phyloP scores from a whole-genome alignment of 2,113 vertebrate species.

The Cyprinodon brontotheroides region DNA sequence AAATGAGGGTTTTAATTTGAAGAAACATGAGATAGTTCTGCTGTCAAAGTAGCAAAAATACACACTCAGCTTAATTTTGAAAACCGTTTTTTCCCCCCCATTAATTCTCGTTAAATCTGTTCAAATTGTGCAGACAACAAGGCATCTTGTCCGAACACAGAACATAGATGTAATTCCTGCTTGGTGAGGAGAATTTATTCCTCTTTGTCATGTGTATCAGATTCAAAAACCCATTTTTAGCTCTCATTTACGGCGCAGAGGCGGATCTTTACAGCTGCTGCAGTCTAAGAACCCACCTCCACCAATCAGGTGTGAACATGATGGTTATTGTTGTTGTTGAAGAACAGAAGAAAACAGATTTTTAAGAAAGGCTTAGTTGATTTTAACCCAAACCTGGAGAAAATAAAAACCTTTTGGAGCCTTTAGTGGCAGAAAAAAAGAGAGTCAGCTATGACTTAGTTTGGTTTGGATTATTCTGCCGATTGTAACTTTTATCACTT shows the following conservation, averaged over 20 bases:
- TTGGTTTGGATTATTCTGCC: not conserved
- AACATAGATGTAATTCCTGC: not conserved
- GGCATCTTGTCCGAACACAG: not conserved
- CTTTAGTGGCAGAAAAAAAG: not conserved
- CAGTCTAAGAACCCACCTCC: not conserved
- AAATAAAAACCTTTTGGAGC: not conserved
- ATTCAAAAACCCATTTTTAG: constrained; percentile 56
- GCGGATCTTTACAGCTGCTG: not conserved
- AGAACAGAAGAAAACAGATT: not conserved
- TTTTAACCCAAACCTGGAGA: not conserved
- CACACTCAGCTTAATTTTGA: too few relatives aligned
- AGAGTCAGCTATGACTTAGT: not conserved
- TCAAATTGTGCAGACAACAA: not conserved
- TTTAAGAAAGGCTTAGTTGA: not conserved
- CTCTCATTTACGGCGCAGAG: constrained; percentile 22
- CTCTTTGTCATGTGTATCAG: constrained; percentile 42
- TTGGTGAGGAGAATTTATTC: constrained; percentile 5
- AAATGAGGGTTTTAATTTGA: too few relatives aligned
- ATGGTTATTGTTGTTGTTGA: not conserved
- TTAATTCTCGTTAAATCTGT: not conserved
- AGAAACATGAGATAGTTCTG: too few relatives aligned
- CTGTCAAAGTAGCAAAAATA: too few relatives aligned
- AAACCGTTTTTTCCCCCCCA: not conserved
- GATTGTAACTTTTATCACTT: not conserved
- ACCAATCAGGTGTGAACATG: too few relatives aligned